These are phyloP conservation scores for Notarius quadriscutis DNA, from an alignment of 2,113 vertebrate species.

Conservation along the genomic window DNA sequence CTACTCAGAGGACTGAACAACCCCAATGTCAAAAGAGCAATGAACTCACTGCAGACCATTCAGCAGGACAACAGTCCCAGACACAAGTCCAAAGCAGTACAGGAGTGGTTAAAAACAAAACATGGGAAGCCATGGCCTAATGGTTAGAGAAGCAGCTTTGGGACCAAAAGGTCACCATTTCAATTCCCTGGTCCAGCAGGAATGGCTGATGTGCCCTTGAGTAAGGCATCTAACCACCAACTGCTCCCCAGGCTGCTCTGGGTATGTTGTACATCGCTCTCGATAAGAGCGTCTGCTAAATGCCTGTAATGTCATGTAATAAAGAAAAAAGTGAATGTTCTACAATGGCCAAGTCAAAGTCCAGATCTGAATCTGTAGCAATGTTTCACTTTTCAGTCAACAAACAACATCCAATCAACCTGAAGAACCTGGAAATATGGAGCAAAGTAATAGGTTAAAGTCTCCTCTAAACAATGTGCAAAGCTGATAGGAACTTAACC, in stretches of 20 bases:
- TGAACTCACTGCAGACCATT: background rate
- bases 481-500: background rate
- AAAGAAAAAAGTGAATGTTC: background rate
- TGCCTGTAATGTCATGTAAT: no score
- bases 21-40: no score
- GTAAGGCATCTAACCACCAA: no score
- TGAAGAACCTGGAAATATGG: background rate
- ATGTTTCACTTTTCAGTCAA: background rate
- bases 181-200: no score
- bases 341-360: background rate
- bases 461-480: background rate
- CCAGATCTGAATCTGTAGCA: background rate
- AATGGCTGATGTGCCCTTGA: no score
- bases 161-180: no score
- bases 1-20: no score
- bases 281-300: no score
- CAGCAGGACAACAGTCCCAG: background rate
- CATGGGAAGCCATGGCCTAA: no score
- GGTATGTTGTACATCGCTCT: no score
- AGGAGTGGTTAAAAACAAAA: background rate
- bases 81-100: background rate
- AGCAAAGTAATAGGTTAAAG: background rate
- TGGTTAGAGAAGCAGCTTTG: no score
- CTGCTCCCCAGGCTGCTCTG: no score
- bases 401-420: background rate